These are phyloP conservation scores for Drosophila ambigua DNA, from an alignment of 1,140 invertebrate species.

Conservation along the genomic window DNA sequence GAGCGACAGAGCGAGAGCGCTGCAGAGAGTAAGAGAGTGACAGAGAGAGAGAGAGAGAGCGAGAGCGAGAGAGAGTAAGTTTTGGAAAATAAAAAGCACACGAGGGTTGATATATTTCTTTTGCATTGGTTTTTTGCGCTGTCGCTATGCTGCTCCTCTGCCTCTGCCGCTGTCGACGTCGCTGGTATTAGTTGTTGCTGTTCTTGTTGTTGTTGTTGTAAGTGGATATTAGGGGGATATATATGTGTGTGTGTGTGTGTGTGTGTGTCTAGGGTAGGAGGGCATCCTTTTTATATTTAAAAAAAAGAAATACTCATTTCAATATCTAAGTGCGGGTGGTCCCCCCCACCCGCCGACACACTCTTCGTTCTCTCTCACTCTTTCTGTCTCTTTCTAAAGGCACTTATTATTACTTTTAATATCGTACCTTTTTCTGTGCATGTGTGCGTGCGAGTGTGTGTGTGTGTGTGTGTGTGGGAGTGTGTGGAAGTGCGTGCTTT, in stretches of 20 bases:
- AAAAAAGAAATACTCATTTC: conserved; percentile 71
- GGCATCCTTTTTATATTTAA: conserved; percentile 80
- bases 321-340: conserved; percentile 73
- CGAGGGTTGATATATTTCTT: conserved; percentile 81
- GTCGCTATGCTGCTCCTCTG: conserved; percentile 8
- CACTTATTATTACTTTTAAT: conserved; percentile 84
- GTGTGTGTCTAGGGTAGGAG: conserved; percentile 27
- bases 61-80: conserved; percentile 25
- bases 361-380: not conserved
- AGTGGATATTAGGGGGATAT: conserved; percentile 64
- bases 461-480: conserved; percentile 9
- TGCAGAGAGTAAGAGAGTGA: not conserved
- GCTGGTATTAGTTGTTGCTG: conserved; percentile 43
- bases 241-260: conserved; percentile 41
- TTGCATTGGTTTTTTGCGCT: conserved; percentile 53
- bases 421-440: conserved; percentile 49
- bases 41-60: conserved; percentile 4
- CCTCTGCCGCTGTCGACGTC: conserved; percentile 9
- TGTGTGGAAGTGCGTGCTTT: conserved; percentile 41
- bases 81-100: conserved; percentile 72
- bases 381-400: conserved; percentile 36
- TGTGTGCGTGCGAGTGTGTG: conserved; percentile 16
- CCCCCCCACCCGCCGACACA: conserved; percentile 4
- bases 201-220: conserved; percentile 64
- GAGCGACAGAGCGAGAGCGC: not conserved